Evolutionary conservation across 2,888 invertebrate genomes (phyloP), one percentile per base, ranked within the genome.

Genomic region (Eueremaeus valkanovi): DNA sequence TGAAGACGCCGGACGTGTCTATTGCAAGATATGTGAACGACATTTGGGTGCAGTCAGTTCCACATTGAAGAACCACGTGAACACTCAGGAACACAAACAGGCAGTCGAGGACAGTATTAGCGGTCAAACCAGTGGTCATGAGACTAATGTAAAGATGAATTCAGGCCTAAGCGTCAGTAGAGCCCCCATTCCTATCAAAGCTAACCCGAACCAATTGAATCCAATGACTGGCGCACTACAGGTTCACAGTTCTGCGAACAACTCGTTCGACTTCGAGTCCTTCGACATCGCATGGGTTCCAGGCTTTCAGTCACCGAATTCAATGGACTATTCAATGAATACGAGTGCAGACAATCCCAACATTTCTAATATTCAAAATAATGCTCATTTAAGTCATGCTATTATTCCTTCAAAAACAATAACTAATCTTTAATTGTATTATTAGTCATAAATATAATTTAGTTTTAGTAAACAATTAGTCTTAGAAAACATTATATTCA

Each of bases 41-140:
- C 70, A 72, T 61, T 61, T 75, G 31, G 75, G 75, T 16, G 75
- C 75, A 51, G 75, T 75, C 24, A 75, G 75, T 49, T 75, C 75
- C 5, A 75, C 75, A n/a, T 51, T 75, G n/a, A 75, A 75, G 45
- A 75, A 75, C 29, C 75, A 75, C 36, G 75, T 75, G 21, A 75
- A 75, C 70, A 75, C 75, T 27, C 75, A 75, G 40, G 75, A 75
- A 40, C 75, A 75, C 36, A 49, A 70, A 33, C 75, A 75, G 40
- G 75, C 75, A 16, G 31, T 61, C 27, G 75, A 75, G 24, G 75
- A 75, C 29, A 75, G 75, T 75, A 36, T 33, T 27, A 58, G 29
- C n/a, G 31, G 27, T 2, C 11, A 18, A 3, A 29, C 11, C 13
- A 55, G 6, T 55, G 5, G 3, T 45, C 5, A 55, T 27, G 5